Base-by-base conservation (phyloP, 1,140 invertebrate species). In the Orchestia grillus region DNA sequence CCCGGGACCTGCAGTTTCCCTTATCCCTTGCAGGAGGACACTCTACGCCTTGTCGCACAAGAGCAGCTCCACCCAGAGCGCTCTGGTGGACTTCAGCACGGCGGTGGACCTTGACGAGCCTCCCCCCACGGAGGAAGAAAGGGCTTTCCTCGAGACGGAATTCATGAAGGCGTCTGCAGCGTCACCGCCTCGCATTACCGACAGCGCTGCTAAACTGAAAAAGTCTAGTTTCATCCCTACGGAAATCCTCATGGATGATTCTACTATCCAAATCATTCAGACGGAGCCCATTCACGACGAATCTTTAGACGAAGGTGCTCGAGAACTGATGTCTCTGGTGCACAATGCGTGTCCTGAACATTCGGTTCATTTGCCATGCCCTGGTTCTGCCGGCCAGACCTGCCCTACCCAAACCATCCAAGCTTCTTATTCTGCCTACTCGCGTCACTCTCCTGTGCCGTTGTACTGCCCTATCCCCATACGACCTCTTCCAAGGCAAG, bases 181-280 rank as follows among this genome's bases (percentile, higher is more conserved):
- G 41, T 94, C 92, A 45, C 92, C 92, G 19, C 92, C 92, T 45
- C 44, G 92, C 40, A 44, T 94, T 45, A 11, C 92, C 44, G 40
- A 15, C 36, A 45, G 19, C 41, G 19, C 44, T 40, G 36, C 44
- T 11, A 94, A 94, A 40, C 44, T 44, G 3, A 94, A 94, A 94
- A 94, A 94, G 92, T 94, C 92, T 8, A 44, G 40, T 23, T 94
- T 45, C 47, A 36, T 94, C 44, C 92, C 92, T 0, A 94, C 92
- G 43, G 92, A 94, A 94, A 94, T 94, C 44, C 44, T 94, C 36
- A 94, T 94, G 92, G 92, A 94, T n/a, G 92, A 94, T 44, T 94
- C 92, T n/a, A 94, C 92, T 8, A 94, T 94, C 43, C 43, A 94
- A 44, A 45, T 94, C 6, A 94, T 94, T 40, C 92, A 94, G 92